Evolutionary conservation across 1,140 invertebrate genomes (phyloP), one percentile per base, ranked within the genome.

Genomic region (Cydia fagiglandana): DNA sequence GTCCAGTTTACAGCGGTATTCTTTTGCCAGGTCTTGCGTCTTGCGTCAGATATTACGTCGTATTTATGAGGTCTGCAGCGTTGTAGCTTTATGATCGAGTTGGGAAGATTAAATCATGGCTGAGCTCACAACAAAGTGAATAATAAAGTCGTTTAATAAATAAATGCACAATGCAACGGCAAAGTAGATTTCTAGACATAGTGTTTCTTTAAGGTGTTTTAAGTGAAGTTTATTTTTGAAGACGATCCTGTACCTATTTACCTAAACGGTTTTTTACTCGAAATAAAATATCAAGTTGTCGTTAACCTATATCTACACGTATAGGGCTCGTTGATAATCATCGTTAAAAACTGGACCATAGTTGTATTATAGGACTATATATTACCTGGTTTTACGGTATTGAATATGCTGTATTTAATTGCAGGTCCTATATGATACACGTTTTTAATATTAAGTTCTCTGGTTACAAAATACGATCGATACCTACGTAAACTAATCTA

Each of bases 401-500:
- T n/a, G n/a, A n/a, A n/a, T n/a, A n/a, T n/a, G 47, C n/a, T 7
- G 4, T 17, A 17, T n/a, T 7, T 6, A 56, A 56, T 7, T 56
- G 4, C 53, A 17, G 53, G 7, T 56, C 5, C n/a, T n/a, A n/a
- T n/a, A n/a, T n/a, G n/a, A n/a, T n/a, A n/a, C n/a, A n/a, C n/a
- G n/a, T n/a, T n/a, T n/a, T 17, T n/a, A 17, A 17, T n/a, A 17
- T n/a, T n/a, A 56, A 17, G 12, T 15, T 47, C 45, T 56, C n/a
- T 56, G 20, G 15, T 56, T 56, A 56, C 53, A 5, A 56, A 56
- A 56, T 17, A 56, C 15, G 7, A 17, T 17, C 7, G n/a, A 78
- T 24, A 24, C 24, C 24, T 76, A 75, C 56, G 30, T 75, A 75
- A 82, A 82, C 73, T 79, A 10, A 82, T 78, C 74, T 77, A 50